Evolutionary conservation across 2,797 vertebrate species (phyloP), one percentile per base, ranked within the genome.

Genomic region (Propithecus perrieri): DNA sequence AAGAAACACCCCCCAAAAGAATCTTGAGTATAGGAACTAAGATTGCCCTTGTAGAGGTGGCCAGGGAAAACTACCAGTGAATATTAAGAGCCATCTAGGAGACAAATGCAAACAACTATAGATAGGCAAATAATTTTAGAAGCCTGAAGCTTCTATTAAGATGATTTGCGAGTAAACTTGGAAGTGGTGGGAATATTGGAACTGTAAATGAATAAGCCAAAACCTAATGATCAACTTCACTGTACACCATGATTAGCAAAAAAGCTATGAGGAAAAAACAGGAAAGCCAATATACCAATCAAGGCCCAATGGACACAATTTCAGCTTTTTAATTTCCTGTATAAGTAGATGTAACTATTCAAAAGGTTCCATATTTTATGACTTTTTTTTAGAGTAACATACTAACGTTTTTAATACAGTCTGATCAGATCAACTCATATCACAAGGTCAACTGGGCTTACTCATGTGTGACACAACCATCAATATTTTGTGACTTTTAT

Each of bases 331-430:
- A 41, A 41, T 57, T 93, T 92, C 28, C 79, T 83, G 69, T 69
- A 81, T 41, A 15, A 72, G 11, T 22, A 61, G 28, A 81, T 41
- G 24, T 28, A 67, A 83, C 18, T 94, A 46, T 14, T 84, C 33
- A 22, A 20, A 71, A 22, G 4, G 24, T 59, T 59, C 24, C 4
- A 28, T 59, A 59, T 59, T 59, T 59, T 59, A 57, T 57, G 55
- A 57, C 22, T 57, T 26, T 50, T 50, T 57, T 57, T 57, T 24
- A 59, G 98, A 98, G 96, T 98, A 98, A 98, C 71, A 89, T 98
- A 98, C 98, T 99, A 98, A 98, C 95, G 92, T 98, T 98, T 99
- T 99, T 99, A 99, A 99, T 99, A 98, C 97, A 98, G 98, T 98
- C 98, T 98, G 98, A 97, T 98, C 98, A 97, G 97, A 98, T 98